These are phyloP conservation scores for Anticlea derivata DNA, from an alignment of 2,888 invertebrate genomes.

Conservation along the genomic window DNA sequence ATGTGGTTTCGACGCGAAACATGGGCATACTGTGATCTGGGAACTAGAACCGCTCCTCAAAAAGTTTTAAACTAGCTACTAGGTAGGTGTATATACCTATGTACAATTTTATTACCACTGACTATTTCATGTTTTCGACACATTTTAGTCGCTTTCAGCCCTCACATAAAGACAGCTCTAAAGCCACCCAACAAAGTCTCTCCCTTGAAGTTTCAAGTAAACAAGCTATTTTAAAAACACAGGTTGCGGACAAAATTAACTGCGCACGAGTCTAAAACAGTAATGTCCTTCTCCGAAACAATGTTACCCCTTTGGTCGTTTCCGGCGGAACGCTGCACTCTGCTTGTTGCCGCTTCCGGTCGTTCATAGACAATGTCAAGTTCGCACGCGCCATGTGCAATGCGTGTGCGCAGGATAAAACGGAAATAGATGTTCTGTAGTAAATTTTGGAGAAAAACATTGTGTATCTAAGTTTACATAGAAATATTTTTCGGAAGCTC, in stretches of 20 bases:
- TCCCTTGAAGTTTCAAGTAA: conserved; percentile 29
- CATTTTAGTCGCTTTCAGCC: background rate
- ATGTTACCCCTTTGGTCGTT: conserved; percentile 67
- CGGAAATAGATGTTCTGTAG: conserved; percentile 32
- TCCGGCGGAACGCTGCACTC: conserved; percentile 51
- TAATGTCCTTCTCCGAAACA: conserved; percentile 67
- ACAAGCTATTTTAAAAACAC: conserved; percentile 42
- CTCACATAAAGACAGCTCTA: conserved; percentile 3
- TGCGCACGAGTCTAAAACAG: conserved; percentile 40
- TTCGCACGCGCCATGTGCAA: conserved; percentile 53
- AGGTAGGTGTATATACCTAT: too few species aligned
- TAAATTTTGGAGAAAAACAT: conserved; percentile 12
- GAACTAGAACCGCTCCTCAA: too few species aligned
- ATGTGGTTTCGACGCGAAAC: conserved; percentile 51
- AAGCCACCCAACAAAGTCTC: conserved; percentile 21
- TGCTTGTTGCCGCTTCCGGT: conserved; percentile 49
- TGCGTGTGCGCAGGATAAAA: conserved; percentile 26
- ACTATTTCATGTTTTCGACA: background rate
- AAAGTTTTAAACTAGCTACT: too few species aligned
- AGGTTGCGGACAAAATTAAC: conserved; percentile 47
- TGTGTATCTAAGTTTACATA: too few species aligned
- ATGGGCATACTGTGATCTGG: too few species aligned
- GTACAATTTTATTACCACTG: background rate
- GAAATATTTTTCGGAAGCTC: too few species aligned
- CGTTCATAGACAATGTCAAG: conserved; percentile 73